A percentile compares a stretch with the other conserved stretches of the same genome.
phyloP scores from a whole-genome alignment of 2,113 vertebrate genomes.

The Dissostichus mawsoni region DNA sequence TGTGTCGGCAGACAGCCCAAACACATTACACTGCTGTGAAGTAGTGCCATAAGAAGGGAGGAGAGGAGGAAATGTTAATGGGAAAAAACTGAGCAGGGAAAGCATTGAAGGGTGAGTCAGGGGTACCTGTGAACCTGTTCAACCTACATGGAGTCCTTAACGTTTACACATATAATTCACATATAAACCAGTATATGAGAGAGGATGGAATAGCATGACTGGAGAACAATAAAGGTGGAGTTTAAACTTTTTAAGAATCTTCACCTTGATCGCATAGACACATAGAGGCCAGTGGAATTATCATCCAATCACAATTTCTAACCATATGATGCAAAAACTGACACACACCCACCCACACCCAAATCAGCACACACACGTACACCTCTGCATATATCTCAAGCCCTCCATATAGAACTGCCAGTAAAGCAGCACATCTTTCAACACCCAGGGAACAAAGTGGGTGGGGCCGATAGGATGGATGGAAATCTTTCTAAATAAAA shows the following conservation, averaged over 20 bases:
- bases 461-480: constrained; percentile 63
- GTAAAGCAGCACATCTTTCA: background rate
- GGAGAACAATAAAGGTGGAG: background rate
- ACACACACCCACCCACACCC: background rate
- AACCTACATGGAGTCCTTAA: background rate
- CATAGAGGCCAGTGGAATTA: background rate
- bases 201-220: background rate
- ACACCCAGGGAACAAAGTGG: constrained; percentile 50
- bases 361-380: constrained; percentile 8
- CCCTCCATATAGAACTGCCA: background rate
- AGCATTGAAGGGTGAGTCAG: constrained; percentile 9
- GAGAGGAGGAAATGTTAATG: background rate
- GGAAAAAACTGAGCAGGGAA: constrained; percentile 9
- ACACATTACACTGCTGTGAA: constrained; percentile 50
- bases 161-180: background rate
- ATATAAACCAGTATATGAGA: background rate
- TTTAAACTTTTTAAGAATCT: too few relatives aligned
- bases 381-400: constrained; percentile 18
- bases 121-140: background rate
- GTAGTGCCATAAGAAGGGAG: constrained; percentile 32
- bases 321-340: too few relatives aligned
- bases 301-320: too few relatives aligned
- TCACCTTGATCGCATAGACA: background rate
- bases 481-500: constrained; percentile 74
- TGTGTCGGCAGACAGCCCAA: constrained; percentile 35